These are phyloP conservation scores for Xylota segnis DNA, from an alignment of 2,888 invertebrate genomes.

Conservation along the genomic window DNA sequence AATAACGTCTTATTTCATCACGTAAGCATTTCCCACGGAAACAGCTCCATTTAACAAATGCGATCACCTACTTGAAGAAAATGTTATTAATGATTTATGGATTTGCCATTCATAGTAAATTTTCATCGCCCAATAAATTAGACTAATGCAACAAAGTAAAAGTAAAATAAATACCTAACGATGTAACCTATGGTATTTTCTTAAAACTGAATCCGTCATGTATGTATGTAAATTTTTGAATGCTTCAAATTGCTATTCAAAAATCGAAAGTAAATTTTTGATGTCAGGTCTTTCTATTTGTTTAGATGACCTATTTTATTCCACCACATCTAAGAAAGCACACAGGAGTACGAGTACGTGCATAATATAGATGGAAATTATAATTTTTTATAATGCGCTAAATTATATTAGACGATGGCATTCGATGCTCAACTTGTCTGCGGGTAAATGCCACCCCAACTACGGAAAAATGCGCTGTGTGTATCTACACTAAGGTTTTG, in stretches of 20 bases:
- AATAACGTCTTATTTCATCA: not conserved
- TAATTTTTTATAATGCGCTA: constrained; percentile 13
- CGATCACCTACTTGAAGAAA: not conserved
- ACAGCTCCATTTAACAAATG: not conserved
- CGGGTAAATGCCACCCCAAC: constrained; percentile 17
- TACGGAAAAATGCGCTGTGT: not conserved
- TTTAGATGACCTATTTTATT: constrained; percentile 17
- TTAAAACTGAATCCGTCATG: not conserved
- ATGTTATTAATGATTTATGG: not conserved
- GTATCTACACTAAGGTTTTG: not conserved
- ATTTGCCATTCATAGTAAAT: not conserved
- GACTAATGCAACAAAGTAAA: not conserved
- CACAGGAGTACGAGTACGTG: not conserved
- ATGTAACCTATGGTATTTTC: not conserved
- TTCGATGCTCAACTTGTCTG: not conserved
- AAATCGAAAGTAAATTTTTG: constrained; percentile 28
- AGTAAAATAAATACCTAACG: not conserved
- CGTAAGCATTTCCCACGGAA: not conserved
- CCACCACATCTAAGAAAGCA: not conserved
- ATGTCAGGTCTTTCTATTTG: not conserved
- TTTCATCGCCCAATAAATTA: constrained; percentile 4
- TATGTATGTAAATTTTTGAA: constrained; percentile 10
- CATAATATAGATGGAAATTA: constrained; percentile 11
- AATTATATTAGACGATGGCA: constrained; percentile 11
- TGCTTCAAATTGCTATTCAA: not conserved